phyloP scores from a whole-genome alignment of 2,113 vertebrate genomes.

The Campylorhamphus procurvoides region DNA sequence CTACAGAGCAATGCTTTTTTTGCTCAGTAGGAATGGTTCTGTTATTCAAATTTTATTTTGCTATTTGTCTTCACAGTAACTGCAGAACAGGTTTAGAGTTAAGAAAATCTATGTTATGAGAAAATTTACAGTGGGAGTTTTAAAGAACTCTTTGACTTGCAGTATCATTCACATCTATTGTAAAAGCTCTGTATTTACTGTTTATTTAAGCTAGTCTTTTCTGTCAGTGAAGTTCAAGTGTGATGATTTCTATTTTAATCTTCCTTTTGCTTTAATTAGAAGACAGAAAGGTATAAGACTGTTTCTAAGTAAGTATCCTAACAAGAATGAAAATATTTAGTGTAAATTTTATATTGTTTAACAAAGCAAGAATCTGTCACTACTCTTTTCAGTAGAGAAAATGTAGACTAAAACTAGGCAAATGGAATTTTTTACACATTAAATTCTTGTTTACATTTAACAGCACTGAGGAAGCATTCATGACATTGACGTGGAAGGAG shows the following conservation, averaged over 20 bases:
- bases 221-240: conserved; percentile 30
- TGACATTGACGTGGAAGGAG: neutral
- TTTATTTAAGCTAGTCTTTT: conserved; percentile 43
- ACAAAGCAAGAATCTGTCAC: neutral
- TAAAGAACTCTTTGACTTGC: conserved; percentile 52
- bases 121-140: conserved; percentile 47
- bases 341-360: conserved; percentile 19
- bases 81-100: conserved; percentile 16
- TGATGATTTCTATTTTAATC: conserved; percentile 43
- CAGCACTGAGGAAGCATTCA: neutral
- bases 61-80: conserved; percentile 24
- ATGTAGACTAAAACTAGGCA: conserved; percentile 1
- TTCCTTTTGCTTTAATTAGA: conserved; percentile 52
- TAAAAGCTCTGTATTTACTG: conserved; percentile 27
- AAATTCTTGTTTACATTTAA: neutral
- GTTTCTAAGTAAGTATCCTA: conserved; percentile 35
- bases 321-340: conserved; percentile 43
- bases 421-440: neutral
- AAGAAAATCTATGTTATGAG: conserved; percentile 16
- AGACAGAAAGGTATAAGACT: conserved; percentile 50
- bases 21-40: neutral
- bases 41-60: conserved; percentile 58
- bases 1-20: conserved; percentile 37
- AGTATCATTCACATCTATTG: conserved; percentile 38
- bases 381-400: conserved; percentile 45